phyloP scores from a whole-genome alignment of 2,797 vertebrate species.

The Chromis chromis region DNA sequence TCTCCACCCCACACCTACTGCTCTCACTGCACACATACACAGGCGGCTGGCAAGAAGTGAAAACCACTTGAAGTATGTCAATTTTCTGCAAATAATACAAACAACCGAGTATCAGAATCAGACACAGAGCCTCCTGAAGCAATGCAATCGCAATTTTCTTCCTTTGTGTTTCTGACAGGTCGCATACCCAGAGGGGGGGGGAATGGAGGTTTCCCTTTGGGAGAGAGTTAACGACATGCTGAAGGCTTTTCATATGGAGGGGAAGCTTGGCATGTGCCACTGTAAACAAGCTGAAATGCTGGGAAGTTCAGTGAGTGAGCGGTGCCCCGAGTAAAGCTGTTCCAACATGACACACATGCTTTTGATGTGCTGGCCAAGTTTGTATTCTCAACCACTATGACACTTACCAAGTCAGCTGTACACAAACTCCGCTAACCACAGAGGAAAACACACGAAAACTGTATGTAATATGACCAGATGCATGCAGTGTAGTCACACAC shows the following conservation, averaged over 20 bases:
- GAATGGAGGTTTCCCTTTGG: conserved; percentile 66
- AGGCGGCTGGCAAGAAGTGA: conserved; percentile 28
- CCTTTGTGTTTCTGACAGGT: conserved; percentile 74
- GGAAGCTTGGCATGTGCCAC: conserved; percentile 73
- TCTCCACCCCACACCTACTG: conserved; percentile 11
- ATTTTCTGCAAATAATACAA: conserved; percentile 54
- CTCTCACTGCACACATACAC: conserved; percentile 29
- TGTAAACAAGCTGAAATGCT: conserved; percentile 77
- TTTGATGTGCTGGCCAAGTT: conserved; percentile 64
- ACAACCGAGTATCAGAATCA: conserved; percentile 59
- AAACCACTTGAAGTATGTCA: conserved; percentile 60
- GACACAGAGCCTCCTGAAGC: conserved; percentile 68
- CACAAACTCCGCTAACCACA: conserved; percentile 28
- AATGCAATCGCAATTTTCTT: conserved; percentile 67
- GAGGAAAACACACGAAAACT: conserved; percentile 20
- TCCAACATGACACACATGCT: conserved; percentile 58
- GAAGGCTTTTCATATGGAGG: conserved; percentile 74
- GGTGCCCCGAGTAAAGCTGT: conserved; percentile 58
- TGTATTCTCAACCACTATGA: conserved; percentile 51
- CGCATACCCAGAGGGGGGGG: conserved; percentile 50
- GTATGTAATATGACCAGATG: conserved; percentile 13
- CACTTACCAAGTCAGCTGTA: conserved; percentile 39
- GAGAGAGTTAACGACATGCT: conserved; percentile 75
- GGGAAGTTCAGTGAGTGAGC: conserved; percentile 68
- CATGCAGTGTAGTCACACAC: background rate